Conservation (phyloP, 2,113 vertebrate species). For the Formicarius rufipectus region DNA sequence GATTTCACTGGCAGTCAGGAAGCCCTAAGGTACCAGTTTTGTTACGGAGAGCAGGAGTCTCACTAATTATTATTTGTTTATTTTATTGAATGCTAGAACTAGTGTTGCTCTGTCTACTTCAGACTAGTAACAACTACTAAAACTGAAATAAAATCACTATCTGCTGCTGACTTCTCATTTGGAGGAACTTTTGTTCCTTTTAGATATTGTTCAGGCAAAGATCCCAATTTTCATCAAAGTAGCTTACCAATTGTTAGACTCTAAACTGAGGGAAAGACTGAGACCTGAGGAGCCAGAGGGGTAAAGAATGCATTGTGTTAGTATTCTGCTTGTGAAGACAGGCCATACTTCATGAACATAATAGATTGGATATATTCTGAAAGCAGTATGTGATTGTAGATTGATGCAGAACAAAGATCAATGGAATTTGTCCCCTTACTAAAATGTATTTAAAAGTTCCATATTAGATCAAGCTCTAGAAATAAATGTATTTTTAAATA, state of each 20-base stretch:
- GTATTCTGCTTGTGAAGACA: neutral
- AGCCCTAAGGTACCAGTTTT: neutral
- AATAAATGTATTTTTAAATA: neutral
- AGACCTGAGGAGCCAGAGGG: neutral
- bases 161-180: neutral
- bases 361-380: neutral
- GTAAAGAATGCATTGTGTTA: neutral
- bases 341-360: neutral
- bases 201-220: neutral
- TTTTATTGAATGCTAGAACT: neutral
- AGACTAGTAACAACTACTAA: neutral
- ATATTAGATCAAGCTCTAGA: neutral
- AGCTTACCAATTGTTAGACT: neutral
- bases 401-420: neutral
- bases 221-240: neutral
- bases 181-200: neutral
- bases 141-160: neutral
- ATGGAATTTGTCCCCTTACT: neutral
- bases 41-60: neutral
- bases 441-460: neutral
- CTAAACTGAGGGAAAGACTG: neutral
- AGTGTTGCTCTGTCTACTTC: neutral
- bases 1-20: neutral
- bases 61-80: neutral
- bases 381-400: neutral